Conservation (phyloP, 2,888 invertebrate species). For the Rhaphigaster nebulosa region DNA sequence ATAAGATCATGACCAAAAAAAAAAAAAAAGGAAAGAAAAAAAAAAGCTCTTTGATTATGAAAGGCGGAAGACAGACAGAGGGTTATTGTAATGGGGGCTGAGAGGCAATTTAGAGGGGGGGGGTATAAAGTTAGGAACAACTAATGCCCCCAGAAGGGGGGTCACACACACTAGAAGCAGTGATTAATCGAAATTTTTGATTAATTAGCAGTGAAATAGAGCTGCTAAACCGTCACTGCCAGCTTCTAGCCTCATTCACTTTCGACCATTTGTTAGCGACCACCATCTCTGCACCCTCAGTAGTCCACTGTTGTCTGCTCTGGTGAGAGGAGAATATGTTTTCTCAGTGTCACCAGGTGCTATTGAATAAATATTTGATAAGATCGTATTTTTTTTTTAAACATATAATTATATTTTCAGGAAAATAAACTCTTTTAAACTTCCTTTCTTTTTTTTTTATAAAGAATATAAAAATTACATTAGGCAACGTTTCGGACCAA, state of each 20-base stretch:
- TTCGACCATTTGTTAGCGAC: not conserved
- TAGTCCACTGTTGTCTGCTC: not conserved
- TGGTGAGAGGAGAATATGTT: not conserved
- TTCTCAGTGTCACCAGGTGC: not conserved
- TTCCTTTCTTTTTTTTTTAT: too few relatives aligned
- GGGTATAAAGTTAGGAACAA: not conserved
- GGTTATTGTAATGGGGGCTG: conserved; percentile 1
- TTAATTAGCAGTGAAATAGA: conserved; percentile 27
- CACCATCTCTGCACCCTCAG: not conserved
- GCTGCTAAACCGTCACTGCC: not conserved
- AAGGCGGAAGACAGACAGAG: not conserved
- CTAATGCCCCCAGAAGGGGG: not conserved
- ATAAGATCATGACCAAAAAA: too few relatives aligned
- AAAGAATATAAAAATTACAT: too few relatives aligned
- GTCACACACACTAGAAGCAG: not conserved
- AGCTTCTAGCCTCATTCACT: not conserved
- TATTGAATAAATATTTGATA: not conserved
- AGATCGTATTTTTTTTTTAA: too few relatives aligned
- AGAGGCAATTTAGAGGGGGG: conserved; percentile 5
- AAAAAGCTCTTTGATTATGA: not conserved
- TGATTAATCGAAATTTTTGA: conserved; percentile 37
- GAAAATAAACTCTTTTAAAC: too few relatives aligned
- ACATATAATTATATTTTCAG: too few relatives aligned
- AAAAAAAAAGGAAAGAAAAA: too few relatives aligned
- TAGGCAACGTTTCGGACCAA: too few relatives aligned